A percentile compares a stretch with the other conserved stretches of the same genome.
phyloP scores from a whole-genome alignment of 2,888 invertebrate genomes.

The Anarsia innoxiella region DNA sequence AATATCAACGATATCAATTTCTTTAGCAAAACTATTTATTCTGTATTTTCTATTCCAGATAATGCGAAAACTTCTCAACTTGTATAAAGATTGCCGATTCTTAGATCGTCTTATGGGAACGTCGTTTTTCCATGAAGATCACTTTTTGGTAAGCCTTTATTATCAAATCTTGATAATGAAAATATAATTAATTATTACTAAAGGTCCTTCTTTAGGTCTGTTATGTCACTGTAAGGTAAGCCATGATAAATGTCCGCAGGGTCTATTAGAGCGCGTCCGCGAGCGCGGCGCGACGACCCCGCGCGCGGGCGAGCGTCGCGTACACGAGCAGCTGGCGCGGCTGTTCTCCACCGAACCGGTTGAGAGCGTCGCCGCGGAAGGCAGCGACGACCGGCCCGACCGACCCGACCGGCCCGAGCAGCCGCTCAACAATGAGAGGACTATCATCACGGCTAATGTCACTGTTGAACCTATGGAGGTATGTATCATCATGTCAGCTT shows the following conservation, averaged over 20 bases:
- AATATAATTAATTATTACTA: too few species aligned
- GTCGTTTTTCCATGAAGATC: slow-evolving; percentile 87
- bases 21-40: too few species aligned
- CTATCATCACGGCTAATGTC: slow-evolving; percentile 31
- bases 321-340: slow-evolving; percentile 81
- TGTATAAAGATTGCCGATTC: slow-evolving; percentile 91
- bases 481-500: too few species aligned
- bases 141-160: slow-evolving; percentile 78
- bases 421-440: slow-evolving; percentile 20
- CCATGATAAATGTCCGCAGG: too few species aligned
- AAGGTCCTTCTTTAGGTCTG: too few species aligned
- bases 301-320: slow-evolving; percentile 79
- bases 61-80: slow-evolving; percentile 85
- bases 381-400: too few species aligned
- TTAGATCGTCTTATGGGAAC: slow-evolving; percentile 91
- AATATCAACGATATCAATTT: too few species aligned
- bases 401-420: too few species aligned
- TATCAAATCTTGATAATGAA: too few species aligned
- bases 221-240: too few species aligned
- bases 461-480: slow-evolving; percentile 55
- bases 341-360: slow-evolving; percentile 45
- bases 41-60: slow-evolving; percentile 59
- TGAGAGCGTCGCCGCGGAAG: slow-evolving; percentile 16
- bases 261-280: slow-evolving; percentile 83
- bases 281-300: slow-evolving; percentile 79